Percentiles rank a stretch among this genome's conserved stretches.
These are phyloP conservation scores for Tangara arthus DNA, from an alignment of 2,797 vertebrate genomes.

Conservation along the genomic window DNA sequence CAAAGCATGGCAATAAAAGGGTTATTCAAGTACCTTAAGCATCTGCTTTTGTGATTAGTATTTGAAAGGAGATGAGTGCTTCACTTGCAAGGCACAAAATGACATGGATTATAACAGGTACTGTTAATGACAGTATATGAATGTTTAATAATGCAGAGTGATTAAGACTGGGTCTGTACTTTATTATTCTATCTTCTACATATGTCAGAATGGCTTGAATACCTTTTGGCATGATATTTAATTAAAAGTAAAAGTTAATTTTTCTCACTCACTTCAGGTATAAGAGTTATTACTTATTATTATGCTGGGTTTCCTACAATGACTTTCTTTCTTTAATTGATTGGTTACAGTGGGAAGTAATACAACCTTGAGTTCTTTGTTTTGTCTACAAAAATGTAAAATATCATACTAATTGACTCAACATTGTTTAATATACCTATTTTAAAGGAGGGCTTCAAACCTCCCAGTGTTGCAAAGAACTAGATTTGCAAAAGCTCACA, in stretches of 20 bases:
- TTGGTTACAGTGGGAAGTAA: slow-evolving; percentile 33
- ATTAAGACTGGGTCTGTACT: slow-evolving; percentile 81
- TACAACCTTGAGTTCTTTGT: neutral
- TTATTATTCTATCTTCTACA: slow-evolving; percentile 82
- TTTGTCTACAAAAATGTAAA: neutral
- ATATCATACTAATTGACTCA: neutral
- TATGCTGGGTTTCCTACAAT: slow-evolving; percentile 53
- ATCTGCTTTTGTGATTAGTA: slow-evolving; percentile 71
- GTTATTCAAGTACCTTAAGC: slow-evolving; percentile 65
- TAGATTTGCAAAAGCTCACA: neutral
- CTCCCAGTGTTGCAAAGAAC: neutral
- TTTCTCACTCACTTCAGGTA: slow-evolving; percentile 65
- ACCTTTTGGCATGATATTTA: slow-evolving; percentile 75
- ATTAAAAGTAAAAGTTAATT: slow-evolving; percentile 77
- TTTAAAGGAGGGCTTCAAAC: neutral
- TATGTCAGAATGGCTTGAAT: slow-evolving; percentile 76
- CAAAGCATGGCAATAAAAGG: slow-evolving; percentile 50
- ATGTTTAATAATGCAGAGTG: slow-evolving; percentile 81
- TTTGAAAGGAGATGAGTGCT: slow-evolving; percentile 75
- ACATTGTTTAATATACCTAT: neutral
- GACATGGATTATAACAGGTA: slow-evolving; percentile 80
- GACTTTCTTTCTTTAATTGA: slow-evolving; percentile 53
- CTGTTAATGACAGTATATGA: slow-evolving; percentile 82
- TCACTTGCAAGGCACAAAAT: slow-evolving; percentile 76
- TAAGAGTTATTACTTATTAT: slow-evolving; percentile 63